A percentile compares a stretch with the other conserved stretches of the same genome.
phyloP scores from a whole-genome alignment of 2,797 vertebrate species.

The Tenualosa thibaudeaui region DNA sequence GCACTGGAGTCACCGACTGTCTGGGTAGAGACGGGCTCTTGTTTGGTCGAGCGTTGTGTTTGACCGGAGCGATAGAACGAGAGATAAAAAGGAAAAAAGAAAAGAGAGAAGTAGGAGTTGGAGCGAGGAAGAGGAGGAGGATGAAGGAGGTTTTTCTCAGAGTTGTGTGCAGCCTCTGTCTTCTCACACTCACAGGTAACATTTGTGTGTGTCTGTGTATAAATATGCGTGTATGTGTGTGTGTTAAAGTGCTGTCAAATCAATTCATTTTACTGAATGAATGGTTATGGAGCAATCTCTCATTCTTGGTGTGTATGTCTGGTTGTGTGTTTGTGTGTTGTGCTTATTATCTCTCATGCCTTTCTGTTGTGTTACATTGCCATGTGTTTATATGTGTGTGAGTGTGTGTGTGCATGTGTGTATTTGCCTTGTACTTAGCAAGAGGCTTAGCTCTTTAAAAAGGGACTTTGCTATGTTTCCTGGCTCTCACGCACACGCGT shows the following conservation, averaged over 20 bases:
- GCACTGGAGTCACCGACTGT: background rate
- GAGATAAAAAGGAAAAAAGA: constrained; percentile 23
- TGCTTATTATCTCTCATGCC: background rate
- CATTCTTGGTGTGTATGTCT: background rate
- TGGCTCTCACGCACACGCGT: background rate
- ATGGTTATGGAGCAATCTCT: background rate
- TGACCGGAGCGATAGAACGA: constrained; percentile 10
- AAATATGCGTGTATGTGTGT: background rate
- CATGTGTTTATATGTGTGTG: background rate
- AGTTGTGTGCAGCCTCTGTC: constrained; percentile 58
- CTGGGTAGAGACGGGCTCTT: background rate
- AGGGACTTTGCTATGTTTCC: constrained; percentile 13
- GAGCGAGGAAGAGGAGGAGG: constrained; percentile 17
- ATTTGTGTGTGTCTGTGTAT: background rate
- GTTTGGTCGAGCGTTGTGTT: background rate
- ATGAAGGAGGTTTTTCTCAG: constrained; percentile 54
- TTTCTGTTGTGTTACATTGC: background rate
- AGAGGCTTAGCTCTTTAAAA: background rate
- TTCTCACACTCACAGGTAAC: constrained; percentile 69
- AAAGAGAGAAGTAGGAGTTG: constrained; percentile 45
- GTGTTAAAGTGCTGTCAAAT: background rate
- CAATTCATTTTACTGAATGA: background rate
- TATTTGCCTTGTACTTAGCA: background rate
- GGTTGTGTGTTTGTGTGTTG: background rate
- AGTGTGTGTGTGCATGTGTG: background rate